A percentile compares a stretch with the other conserved stretches of the same genome.
phyloP scores from a whole-genome alignment of 2,888 invertebrate genomes.

The Uropetala carovei region DNA sequence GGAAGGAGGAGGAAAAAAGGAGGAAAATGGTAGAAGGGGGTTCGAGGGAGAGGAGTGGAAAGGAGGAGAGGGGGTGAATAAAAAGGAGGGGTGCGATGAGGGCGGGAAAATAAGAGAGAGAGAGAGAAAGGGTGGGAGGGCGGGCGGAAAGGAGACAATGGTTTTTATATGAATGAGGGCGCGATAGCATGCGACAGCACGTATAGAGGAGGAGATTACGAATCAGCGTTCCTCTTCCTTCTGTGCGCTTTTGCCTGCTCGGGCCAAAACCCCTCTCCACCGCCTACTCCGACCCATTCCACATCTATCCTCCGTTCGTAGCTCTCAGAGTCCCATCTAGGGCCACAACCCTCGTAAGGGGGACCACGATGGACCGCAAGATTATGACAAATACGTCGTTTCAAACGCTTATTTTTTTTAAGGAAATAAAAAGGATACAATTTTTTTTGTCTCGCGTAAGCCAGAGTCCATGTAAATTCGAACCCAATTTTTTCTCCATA shows the following conservation, averaged over 20 bases:
- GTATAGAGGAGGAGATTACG: slow-evolving; percentile 62
- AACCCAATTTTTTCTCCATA: no score
- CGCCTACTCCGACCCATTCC: not conserved
- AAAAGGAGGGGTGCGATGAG: not conserved
- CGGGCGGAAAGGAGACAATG: slow-evolving; percentile 54
- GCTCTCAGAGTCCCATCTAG: not conserved
- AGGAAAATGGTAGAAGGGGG: not conserved
- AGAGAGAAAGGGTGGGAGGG: not conserved
- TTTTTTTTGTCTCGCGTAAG: no score
- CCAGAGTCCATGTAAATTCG: no score
- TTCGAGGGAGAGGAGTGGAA: not conserved
- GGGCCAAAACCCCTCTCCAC: not conserved
- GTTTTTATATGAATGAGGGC: slow-evolving; percentile 64
- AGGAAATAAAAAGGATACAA: no score
- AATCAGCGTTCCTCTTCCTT: slow-evolving; percentile 57
- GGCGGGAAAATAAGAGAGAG: not conserved
- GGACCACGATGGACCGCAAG: not conserved
- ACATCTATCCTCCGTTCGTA: not conserved
- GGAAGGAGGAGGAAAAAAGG: not conserved
- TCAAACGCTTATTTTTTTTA: not conserved
- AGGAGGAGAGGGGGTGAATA: not conserved
- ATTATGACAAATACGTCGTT: not conserved
- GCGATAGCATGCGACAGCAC: slow-evolving; percentile 64
- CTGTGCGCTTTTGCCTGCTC: slow-evolving; percentile 9
- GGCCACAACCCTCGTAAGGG: not conserved